A percentile compares a stretch with the other conserved stretches of the same genome.
Conservation (phyloP, 2,113 vertebrate species). For the Sprattus sprattus region DNA sequence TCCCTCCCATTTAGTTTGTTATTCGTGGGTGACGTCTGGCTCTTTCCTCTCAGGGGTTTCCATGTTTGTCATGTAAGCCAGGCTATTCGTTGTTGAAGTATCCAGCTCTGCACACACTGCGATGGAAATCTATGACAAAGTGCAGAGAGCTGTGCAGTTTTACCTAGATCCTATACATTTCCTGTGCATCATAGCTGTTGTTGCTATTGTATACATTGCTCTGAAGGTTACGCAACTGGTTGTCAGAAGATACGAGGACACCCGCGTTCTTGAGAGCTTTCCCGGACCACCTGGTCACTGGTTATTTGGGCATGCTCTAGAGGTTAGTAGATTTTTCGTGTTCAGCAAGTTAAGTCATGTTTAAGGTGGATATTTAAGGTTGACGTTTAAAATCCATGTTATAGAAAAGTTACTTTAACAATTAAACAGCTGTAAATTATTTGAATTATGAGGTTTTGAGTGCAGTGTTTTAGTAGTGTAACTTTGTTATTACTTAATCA, state of each 20-base stretch:
- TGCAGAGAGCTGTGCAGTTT: conserved; percentile 16
- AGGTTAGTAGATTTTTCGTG: conserved; percentile 63
- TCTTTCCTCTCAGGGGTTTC: background rate
- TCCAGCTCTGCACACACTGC: background rate
- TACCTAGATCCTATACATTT: conserved; percentile 56
- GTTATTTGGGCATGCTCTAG: conserved; percentile 72
- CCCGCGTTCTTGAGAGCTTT: conserved; percentile 66
- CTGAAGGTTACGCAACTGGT: conserved; percentile 65
- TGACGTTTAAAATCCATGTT: background rate
- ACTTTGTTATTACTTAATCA: too few relatives aligned
- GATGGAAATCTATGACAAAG: conserved; percentile 38
- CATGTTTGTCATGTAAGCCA: background rate
- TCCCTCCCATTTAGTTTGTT: conserved; percentile 12
- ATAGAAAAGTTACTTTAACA: background rate
- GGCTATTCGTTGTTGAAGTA: background rate
- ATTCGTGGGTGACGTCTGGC: conserved; percentile 1
- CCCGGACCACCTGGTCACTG: conserved; percentile 75
- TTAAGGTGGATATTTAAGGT: too few relatives aligned
- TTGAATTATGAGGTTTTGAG: too few relatives aligned
- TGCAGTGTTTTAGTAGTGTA: too few relatives aligned
- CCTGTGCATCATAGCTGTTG: conserved; percentile 58
- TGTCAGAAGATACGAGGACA: conserved; percentile 59
- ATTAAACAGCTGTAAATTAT: too few relatives aligned
- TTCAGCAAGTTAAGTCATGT: too few relatives aligned
- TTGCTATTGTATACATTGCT: conserved; percentile 62